phyloP scores from a whole-genome alignment of 1,140 invertebrate species.

The Calliphora vicina region DNA sequence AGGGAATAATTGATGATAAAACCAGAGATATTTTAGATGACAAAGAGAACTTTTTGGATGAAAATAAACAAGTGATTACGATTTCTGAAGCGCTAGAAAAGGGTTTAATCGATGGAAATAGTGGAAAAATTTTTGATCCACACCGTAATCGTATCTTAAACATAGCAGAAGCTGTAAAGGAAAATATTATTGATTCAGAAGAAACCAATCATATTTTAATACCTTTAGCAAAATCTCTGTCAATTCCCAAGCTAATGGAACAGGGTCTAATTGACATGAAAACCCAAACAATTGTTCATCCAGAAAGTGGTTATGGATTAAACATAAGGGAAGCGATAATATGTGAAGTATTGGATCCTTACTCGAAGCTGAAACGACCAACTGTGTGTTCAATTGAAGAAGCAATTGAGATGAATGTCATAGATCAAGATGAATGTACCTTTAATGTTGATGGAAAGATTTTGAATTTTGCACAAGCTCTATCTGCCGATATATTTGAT shows the following conservation, averaged over 20 bases:
- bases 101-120: conserved; percentile 77
- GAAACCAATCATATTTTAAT: conserved; percentile 80
- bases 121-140: conserved; percentile 84
- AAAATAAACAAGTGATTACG: conserved; percentile 70
- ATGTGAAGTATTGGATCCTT: conserved; percentile 85
- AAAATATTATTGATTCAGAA: conserved; percentile 83
- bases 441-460: conserved; percentile 72
- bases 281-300: conserved; percentile 86
- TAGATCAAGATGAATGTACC: conserved; percentile 77
- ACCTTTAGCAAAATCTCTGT: conserved; percentile 81
- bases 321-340: conserved; percentile 83
- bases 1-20: conserved; percentile 77
- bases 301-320: conserved; percentile 81
- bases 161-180: conserved; percentile 83
- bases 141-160: conserved; percentile 79
- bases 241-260: conserved; percentile 80
- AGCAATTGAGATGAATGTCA: conserved; percentile 79
- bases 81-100: conserved; percentile 79
- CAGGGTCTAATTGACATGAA: conserved; percentile 84
- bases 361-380: conserved; percentile 71
- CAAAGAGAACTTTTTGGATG: conserved; percentile 65
- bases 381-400: conserved; percentile 76
- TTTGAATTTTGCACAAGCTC: conserved; percentile 77
- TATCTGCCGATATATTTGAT: conserved; percentile 73
- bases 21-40: conserved; percentile 76